Evolutionary conservation across 92 coral and sea anemone genomes (phyloP).

Genomic region (Isaurus tuberculatus): DNA sequence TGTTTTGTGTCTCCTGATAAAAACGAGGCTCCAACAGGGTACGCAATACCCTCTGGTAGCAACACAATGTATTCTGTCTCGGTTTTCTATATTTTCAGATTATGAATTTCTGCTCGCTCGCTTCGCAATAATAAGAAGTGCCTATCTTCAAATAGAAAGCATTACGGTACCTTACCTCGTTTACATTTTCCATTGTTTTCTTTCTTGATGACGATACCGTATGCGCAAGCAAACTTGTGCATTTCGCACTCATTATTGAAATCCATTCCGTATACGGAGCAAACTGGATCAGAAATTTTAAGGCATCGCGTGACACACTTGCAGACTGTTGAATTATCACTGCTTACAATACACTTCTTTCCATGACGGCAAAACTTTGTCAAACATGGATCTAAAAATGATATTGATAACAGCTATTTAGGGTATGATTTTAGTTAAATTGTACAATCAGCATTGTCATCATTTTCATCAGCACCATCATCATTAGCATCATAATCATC

Average conservation of each 20-base stretch:
- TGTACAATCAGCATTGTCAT: background rate
- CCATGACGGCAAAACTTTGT: slow-evolving; percentile 73
- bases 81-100: no score
- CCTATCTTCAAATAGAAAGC: no score
- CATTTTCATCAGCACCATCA: background rate
- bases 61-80: no score
- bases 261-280: slow-evolving; percentile 70
- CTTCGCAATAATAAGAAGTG: no score
- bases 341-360: slow-evolving; percentile 65
- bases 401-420: background rate
- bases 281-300: slow-evolving; percentile 62
- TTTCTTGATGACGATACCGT: slow-evolving; percentile 64
- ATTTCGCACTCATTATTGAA: slow-evolving; percentile 75
- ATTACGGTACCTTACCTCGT: slow-evolving; percentile 40
- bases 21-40: no score
- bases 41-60: no score
- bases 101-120: no score
- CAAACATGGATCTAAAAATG: slow-evolving; percentile 57
- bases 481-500: background rate
- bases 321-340: slow-evolving; percentile 73
- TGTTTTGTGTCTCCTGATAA: no score
- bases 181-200: slow-evolving; percentile 66
- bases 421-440: background rate
- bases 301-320: slow-evolving; percentile 73
- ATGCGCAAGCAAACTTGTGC: slow-evolving; percentile 80